These are phyloP conservation scores for Furcifer pardalis DNA, from an alignment of 2,797 vertebrate genomes.

Conservation along the genomic window DNA sequence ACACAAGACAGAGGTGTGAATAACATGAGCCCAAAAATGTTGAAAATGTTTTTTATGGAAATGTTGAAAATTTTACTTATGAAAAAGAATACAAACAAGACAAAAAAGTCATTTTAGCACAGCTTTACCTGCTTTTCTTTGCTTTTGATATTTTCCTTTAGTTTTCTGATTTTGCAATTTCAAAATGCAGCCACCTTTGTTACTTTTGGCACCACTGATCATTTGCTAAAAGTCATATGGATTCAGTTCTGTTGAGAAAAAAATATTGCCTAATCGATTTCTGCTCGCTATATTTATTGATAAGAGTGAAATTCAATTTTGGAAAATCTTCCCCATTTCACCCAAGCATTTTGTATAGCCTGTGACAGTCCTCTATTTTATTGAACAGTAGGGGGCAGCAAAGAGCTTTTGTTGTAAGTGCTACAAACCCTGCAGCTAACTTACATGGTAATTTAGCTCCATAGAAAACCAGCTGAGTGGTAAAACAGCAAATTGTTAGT, in stretches of 20 bases:
- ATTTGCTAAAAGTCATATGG: background rate
- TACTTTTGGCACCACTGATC: background rate
- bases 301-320: background rate
- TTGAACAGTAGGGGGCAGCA: slow-evolving; percentile 70
- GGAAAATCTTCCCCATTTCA: background rate
- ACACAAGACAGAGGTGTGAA: too few relatives aligned
- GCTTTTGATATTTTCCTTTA: too few relatives aligned
- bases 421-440: slow-evolving; percentile 35
- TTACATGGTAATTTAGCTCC: slow-evolving; percentile 29
- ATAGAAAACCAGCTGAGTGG: slow-evolving; percentile 24
- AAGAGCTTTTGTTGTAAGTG: slow-evolving; percentile 38
- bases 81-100: background rate
- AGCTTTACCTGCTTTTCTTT: background rate
- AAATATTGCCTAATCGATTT: background rate
- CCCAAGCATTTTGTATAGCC: background rate
- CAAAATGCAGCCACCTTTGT: background rate
- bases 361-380: background rate
- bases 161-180: background rate
- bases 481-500: slow-evolving; percentile 38
- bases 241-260: background rate
- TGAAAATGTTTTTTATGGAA: background rate
- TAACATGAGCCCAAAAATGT: background rate
- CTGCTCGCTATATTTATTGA: background rate
- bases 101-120: background rate
- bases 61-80: background rate